Evolutionary conservation across 2,797 vertebrate species (phyloP), one percentile per base, ranked within the genome.

Genomic region (Dromococcyx pavoninus): DNA sequence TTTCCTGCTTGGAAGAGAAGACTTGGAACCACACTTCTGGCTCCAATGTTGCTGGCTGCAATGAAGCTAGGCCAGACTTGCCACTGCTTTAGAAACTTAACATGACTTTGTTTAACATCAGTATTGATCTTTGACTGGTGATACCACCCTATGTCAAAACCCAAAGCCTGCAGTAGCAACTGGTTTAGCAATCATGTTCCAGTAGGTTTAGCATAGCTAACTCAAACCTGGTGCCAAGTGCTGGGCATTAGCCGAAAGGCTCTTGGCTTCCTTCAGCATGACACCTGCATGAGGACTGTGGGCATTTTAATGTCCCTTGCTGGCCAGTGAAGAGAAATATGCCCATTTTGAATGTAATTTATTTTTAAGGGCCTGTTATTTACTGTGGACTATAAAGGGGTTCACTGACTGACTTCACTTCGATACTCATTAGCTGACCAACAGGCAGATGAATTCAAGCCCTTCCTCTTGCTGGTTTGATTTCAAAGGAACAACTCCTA

Each of bases 171-270:
- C 35, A 17, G 28, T 32, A 80, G 76, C 78, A 67, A 22, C 37
- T 48, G 39, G 8, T 62, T 91, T 75, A 72, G 72, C 85, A 86
- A 69, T 64, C 53, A 57, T 9, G 44, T 86, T 81, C 75, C 51
- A 18, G 58, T 58, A n/a, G 66, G 48, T 62, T 32, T 48, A 54
- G 54, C 13, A 12, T 8, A 51, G 84, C 61, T 53, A 81, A 27
- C 56, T 77, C 1, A 0, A 23, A 17, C 25, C 72, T 60, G 44
- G 53, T 43, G 24, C 57, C 17, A 25, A 0, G 0, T 0, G 2
- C 50, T 39, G 60, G 15, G 54, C 6, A 1, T 21, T 24, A 33
- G 18, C 28, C 53, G 16, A 25, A 51, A 37, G 24, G 65, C 25
- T 79, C 65, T 62, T 71, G 44, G 35, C n/a, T 66, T 61, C n/a